A percentile compares a stretch with the other conserved stretches of the same genome.
These are phyloP conservation scores for Neopipo cinnamomea DNA, from an alignment of 2,113 vertebrate genomes.

Conservation along the genomic window DNA sequence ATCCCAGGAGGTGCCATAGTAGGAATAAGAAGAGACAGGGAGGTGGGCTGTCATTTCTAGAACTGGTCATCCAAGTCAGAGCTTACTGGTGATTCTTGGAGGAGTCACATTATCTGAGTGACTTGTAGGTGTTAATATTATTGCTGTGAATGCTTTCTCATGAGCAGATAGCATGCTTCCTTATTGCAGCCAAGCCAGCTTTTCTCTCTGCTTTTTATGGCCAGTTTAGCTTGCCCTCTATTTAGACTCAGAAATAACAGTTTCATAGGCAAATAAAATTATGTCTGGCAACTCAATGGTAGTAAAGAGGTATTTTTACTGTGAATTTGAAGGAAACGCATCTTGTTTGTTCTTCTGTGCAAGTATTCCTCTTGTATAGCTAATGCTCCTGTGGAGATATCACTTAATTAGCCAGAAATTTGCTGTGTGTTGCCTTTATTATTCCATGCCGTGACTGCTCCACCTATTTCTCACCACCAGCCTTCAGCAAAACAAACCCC, in stretches of 20 bases:
- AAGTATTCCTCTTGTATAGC: background rate
- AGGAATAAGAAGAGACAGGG: background rate
- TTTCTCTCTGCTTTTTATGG: background rate
- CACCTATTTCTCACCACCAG: slow-evolving; percentile 43
- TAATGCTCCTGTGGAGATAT: background rate
- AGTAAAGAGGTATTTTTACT: background rate
- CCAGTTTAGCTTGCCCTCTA: background rate
- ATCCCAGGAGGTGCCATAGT: background rate
- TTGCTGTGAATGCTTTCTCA: background rate
- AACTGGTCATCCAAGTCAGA: background rate
- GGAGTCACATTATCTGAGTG: background rate
- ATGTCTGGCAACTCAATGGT: background rate
- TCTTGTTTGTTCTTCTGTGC: background rate
- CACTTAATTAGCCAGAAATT: slow-evolving; percentile 63
- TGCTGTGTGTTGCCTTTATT: slow-evolving; percentile 50
- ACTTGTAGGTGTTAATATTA: background rate
- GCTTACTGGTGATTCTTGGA: background rate
- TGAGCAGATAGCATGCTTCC: background rate
- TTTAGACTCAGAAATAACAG: background rate
- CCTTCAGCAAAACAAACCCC: slow-evolving; percentile 51
- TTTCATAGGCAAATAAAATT: background rate
- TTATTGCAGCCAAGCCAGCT: background rate
- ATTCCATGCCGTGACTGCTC: background rate
- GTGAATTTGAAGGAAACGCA: background rate
- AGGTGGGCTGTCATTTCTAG: background rate